Conservation (phyloP, 2,888 invertebrate species). For the Cyclophora punctaria region DNA sequence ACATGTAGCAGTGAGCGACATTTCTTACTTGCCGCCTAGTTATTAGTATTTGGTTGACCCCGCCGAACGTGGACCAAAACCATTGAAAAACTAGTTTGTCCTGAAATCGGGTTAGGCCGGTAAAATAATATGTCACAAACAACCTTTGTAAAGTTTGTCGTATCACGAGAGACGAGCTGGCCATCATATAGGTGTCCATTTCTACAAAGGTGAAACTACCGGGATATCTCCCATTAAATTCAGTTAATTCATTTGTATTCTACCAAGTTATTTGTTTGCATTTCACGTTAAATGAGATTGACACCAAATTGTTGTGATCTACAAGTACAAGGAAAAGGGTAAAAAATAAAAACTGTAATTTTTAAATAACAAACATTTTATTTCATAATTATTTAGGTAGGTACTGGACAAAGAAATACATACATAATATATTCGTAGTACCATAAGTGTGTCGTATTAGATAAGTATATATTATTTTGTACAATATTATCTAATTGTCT, state of each 20-base stretch:
- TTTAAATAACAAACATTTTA: constrained; percentile 73
- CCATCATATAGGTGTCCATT: no score
- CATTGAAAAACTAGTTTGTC: no score
- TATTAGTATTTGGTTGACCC: no score
- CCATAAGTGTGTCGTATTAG: constrained; percentile 58
- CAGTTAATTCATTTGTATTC: neutral
- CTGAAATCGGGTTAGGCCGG: no score
- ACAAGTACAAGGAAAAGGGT: neutral
- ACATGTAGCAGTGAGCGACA: no score
- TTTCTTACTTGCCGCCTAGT: no score
- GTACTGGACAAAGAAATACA: constrained; percentile 73
- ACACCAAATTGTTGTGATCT: no score
- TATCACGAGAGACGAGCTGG: no score
- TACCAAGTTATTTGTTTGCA: neutral
- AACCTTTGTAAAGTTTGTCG: no score
- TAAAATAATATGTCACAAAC: no score
- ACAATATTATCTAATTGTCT: constrained; percentile 26
- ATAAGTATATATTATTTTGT: constrained; percentile 58
- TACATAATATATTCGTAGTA: constrained; percentile 55
- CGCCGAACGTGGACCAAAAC: no score
- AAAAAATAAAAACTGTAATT: constrained; percentile 16
- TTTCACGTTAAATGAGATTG: neutral
- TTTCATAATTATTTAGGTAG: constrained; percentile 60
- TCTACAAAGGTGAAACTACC: no score
- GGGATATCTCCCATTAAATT: neutral